These are phyloP conservation scores for Neuroterus valhalla DNA, from an alignment of 1,140 invertebrate species.

Conservation along the genomic window DNA sequence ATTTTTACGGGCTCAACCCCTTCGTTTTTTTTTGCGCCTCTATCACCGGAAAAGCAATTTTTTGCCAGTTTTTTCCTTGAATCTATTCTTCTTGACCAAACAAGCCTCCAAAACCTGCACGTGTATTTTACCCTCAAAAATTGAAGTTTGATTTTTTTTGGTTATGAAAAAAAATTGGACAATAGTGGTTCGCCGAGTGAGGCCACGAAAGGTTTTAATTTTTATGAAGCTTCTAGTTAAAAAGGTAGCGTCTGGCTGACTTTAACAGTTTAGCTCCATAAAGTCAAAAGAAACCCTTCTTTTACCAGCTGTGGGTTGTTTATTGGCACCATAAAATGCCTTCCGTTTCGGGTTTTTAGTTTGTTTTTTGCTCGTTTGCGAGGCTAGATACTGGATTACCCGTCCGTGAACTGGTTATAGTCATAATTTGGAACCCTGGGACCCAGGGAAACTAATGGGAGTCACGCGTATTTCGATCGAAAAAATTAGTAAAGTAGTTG, in stretches of 20 bases:
- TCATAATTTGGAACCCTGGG: not conserved
- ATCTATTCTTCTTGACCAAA: not conserved
- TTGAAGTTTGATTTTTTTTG: conserved; percentile 28
- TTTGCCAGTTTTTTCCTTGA: not conserved
- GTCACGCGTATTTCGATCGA: not conserved
- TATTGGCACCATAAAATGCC: conserved; percentile 10
- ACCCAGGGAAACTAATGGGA: not conserved
- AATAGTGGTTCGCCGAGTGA: conserved; percentile 18
- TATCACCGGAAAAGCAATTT: not conserved
- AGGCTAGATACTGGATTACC: conserved; percentile 3
- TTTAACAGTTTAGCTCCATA: not conserved
- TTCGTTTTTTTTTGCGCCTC: conserved; percentile 7
- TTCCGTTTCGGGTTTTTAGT: not conserved
- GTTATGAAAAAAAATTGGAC: conserved; percentile 13
- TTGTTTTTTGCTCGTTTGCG: not conserved
- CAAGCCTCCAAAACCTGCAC: too few species aligned
- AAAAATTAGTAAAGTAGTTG: not conserved
- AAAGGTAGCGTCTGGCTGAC: not conserved
- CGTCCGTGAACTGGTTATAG: not conserved
- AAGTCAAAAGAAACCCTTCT: not conserved
- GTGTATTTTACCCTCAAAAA: not conserved
- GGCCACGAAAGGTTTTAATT: conserved; percentile 2
- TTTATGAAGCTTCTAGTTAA: conserved; percentile 18
- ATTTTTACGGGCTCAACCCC: conserved; percentile 17
- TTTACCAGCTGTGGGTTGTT: conserved; percentile 13